Evolutionary conservation across 1,140 invertebrate genomes (phyloP).

Genomic region (Penaeus vannamei): DNA sequence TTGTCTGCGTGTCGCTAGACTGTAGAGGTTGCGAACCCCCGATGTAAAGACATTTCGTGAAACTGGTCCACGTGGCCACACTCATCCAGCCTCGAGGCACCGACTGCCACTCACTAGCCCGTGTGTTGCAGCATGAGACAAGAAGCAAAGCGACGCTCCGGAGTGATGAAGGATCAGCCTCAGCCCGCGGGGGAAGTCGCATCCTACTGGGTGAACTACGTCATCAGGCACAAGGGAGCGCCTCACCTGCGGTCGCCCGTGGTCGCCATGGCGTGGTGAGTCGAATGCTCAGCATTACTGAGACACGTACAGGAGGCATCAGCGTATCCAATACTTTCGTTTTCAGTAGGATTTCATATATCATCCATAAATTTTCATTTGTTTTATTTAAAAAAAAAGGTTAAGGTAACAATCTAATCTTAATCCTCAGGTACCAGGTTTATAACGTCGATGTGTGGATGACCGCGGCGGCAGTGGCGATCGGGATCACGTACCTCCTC

Average conservation of each 20-base stretch:
- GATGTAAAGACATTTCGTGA: too few relatives aligned
- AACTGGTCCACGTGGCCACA: too few relatives aligned
- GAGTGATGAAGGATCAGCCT: conserved; percentile 43
- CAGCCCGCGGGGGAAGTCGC: neutral
- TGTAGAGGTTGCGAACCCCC: too few relatives aligned
- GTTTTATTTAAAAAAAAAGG: too few relatives aligned
- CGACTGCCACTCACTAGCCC: neutral
- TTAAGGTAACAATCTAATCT: too few relatives aligned
- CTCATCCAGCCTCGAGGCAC: conserved; percentile 65
- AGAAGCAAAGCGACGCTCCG: conserved; percentile 2
- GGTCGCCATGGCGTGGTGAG: conserved; percentile 46
- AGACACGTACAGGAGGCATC: neutral
- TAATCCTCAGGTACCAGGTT: conserved; percentile 58
- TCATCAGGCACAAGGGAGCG: conserved; percentile 74
- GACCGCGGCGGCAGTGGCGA: neutral
- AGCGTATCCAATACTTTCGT: neutral
- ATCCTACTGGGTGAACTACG: conserved; percentile 75
- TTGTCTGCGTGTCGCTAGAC: too few relatives aligned
- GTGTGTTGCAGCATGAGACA: conserved; percentile 24
- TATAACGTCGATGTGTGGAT: conserved; percentile 67
- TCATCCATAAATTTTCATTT: too few relatives aligned
- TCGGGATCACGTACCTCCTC: neutral
- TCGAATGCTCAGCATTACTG: neutral
- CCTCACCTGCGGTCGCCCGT: conserved; percentile 72
- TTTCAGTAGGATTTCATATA: neutral